Conservation (phyloP, 1,140 invertebrate genomes). For the Drosophila quadrilineata region DNA sequence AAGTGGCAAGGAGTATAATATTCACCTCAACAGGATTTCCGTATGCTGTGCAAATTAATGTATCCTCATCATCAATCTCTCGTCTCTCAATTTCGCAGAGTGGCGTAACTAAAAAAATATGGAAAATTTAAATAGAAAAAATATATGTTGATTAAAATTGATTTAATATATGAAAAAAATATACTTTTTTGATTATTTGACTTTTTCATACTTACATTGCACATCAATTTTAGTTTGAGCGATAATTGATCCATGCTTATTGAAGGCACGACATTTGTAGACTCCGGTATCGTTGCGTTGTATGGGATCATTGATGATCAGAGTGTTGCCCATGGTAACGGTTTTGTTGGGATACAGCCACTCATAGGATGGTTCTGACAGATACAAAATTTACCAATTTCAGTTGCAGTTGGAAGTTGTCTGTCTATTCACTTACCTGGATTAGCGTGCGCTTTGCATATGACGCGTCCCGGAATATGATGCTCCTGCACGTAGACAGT, state of each 20-base stretch:
- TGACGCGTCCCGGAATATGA: conserved; percentile 87
- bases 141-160: conserved; percentile 41
- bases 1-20: not conserved
- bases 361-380: conserved; percentile 65
- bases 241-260: conserved; percentile 74
- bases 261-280: conserved; percentile 66
- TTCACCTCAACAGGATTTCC: conserved; percentile 90
- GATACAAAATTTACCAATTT: not conserved
- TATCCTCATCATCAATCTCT: conserved; percentile 87
- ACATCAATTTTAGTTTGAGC: conserved; percentile 69
- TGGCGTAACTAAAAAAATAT: conserved; percentile 87
- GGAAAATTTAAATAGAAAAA: conserved; percentile 64
- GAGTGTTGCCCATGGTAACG: conserved; percentile 59
- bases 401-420: no score
- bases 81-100: conserved; percentile 90
- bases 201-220: conserved; percentile 78
- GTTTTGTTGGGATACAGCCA: conserved; percentile 74
- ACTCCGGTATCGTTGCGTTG: conserved; percentile 62
- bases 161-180: conserved; percentile 1
- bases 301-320: conserved; percentile 72
- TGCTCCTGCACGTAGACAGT: conserved; percentile 89
- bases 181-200: no score
- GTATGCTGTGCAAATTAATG: conserved; percentile 89
- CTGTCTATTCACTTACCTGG: conserved; percentile 83
- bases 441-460: conserved; percentile 89